phyloP scores from a whole-genome alignment of 2,113 vertebrate species.

The Galemys pyrenaicus region DNA sequence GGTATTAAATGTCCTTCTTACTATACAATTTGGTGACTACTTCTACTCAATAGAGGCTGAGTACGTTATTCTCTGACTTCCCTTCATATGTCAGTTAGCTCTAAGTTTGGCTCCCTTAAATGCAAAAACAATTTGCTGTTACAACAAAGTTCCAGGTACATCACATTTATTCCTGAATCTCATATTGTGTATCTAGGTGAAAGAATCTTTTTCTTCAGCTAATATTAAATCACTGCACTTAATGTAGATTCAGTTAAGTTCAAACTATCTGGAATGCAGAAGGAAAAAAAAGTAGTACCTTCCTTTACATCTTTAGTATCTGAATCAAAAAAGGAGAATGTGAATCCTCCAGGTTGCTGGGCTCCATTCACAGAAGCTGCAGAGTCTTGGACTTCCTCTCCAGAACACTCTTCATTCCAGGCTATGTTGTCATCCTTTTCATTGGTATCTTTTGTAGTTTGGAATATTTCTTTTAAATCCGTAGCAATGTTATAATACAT shows the following conservation, averaged over 20 bases:
- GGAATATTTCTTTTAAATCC: conserved; percentile 92
- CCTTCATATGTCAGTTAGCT: not conserved
- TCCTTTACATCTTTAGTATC: conserved; percentile 70
- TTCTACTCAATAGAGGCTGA: not conserved
- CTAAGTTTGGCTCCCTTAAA: not conserved
- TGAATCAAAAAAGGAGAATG: conserved; percentile 93
- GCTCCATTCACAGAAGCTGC: not conserved
- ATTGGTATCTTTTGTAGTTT: conserved; percentile 71
- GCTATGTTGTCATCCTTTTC: conserved; percentile 49
- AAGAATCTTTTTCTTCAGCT: not conserved
- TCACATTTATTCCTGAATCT: not conserved
- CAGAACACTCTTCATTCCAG: conserved; percentile 68
- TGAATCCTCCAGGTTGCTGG: conserved; percentile 83
- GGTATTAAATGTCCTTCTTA: not conserved
- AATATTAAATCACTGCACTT: not conserved
- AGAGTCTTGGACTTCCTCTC: not conserved
- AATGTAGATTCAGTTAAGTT: not conserved
- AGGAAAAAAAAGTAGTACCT: conserved; percentile 78
- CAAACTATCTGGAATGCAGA: not conserved
- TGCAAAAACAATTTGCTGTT: not conserved
- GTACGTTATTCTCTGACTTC: not conserved
- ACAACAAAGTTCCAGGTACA: not conserved
- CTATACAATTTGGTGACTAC: not conserved
- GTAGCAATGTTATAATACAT: conserved; percentile 88
- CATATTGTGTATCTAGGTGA: not conserved